These are phyloP conservation scores for Oncorhynchus gorbuscha DNA, from an alignment of 2,113 vertebrate species.

Conservation along the genomic window DNA sequence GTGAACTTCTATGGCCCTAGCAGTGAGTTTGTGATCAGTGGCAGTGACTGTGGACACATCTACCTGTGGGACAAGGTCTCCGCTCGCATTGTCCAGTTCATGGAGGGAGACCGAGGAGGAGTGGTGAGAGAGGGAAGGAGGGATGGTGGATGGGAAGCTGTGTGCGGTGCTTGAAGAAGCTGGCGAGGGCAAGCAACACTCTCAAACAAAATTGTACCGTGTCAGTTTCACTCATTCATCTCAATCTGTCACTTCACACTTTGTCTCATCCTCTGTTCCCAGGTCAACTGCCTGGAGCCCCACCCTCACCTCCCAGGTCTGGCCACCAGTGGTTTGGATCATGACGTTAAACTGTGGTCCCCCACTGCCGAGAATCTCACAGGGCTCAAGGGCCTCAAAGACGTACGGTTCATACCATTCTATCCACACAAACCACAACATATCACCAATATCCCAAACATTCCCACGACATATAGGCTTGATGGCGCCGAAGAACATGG, in stretches of 20 bases:
- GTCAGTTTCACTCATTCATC: background rate
- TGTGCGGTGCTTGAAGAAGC: background rate
- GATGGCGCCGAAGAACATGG: too few species aligned
- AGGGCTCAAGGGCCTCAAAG: conserved; percentile 83
- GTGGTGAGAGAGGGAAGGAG: conserved; percentile 80
- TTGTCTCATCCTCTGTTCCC: background rate
- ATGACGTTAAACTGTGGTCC: conserved; percentile 93
- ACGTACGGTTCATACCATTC: conserved; percentile 64
- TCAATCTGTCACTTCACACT: background rate
- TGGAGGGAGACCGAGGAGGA: conserved; percentile 91
- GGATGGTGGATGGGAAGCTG: background rate
- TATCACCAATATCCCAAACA: too few species aligned
- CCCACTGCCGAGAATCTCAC: conserved; percentile 86
- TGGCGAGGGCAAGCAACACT: background rate
- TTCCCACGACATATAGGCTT: too few species aligned
- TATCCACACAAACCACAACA: background rate
- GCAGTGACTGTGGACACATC: conserved; percentile 92
- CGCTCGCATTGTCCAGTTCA: conserved; percentile 92
- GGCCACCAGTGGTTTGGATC: conserved; percentile 92
- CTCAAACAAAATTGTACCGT: background rate
- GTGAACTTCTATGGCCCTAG: conserved; percentile 91
- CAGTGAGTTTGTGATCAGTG: conserved; percentile 92
- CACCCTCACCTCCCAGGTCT: conserved; percentile 89
- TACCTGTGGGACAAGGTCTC: conserved; percentile 94
- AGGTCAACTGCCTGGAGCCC: conserved; percentile 95